Percentiles rank a stretch among this genome's conserved stretches.
These are phyloP conservation scores for Sisor rabdophorus DNA, from an alignment of 2,113 vertebrate species.

Conservation along the genomic window DNA sequence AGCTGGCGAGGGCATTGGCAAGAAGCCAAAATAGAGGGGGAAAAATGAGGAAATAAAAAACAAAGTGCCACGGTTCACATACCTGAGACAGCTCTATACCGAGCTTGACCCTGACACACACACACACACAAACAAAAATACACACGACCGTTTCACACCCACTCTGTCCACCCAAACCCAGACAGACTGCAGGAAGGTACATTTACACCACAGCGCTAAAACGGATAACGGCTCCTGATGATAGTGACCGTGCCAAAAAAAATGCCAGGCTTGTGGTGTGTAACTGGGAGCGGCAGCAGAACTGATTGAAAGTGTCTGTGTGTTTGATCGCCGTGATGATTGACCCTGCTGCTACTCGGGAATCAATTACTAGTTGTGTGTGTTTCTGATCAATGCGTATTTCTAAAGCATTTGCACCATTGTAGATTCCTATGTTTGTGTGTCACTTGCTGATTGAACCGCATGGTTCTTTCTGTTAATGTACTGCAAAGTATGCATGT, in stretches of 20 bases:
- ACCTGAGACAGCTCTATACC: not conserved
- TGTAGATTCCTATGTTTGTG: constrained; percentile 2
- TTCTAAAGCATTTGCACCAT: not conserved
- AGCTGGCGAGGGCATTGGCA: not conserved
- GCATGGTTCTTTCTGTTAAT: constrained; percentile 29
- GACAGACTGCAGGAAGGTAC: constrained; percentile 14
- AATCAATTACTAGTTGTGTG: constrained; percentile 46
- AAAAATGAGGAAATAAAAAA: not conserved
- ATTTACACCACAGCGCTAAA: constrained; percentile 32
- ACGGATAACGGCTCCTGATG: constrained; percentile 3
- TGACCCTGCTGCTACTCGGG: constrained; percentile 14
- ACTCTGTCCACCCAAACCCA: not conserved
- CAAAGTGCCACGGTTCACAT: not conserved
- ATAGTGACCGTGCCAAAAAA: not conserved
- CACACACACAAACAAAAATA: not conserved
- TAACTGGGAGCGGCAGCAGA: not conserved
- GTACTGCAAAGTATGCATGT: constrained; percentile 25
- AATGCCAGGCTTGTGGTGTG: not conserved
- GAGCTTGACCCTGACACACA: not conserved
- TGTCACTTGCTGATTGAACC: constrained; percentile 23
- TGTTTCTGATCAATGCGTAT: constrained; percentile 24
- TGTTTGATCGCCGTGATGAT: constrained; percentile 14
- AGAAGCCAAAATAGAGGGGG: not conserved
- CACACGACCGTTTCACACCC: constrained; percentile 11
- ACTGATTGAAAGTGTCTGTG: not conserved